phyloP scores from a whole-genome alignment of 2,888 invertebrate genomes.

The Entomobrya multifasciata region DNA sequence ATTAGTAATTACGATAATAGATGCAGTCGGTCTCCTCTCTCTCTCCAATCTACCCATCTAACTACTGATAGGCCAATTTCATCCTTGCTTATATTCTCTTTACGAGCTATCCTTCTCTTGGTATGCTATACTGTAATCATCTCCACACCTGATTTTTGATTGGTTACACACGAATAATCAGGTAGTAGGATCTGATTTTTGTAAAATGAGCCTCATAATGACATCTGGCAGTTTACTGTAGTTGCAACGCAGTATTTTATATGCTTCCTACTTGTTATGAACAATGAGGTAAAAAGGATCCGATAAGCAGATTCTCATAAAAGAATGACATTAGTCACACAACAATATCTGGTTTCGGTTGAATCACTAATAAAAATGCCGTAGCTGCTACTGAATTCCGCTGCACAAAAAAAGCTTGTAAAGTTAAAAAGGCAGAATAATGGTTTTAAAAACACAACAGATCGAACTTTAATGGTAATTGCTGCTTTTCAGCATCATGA shows the following conservation, averaged over 20 bases:
- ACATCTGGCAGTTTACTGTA: slow-evolving; percentile 31
- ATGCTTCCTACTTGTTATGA: not conserved
- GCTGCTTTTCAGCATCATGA: slow-evolving; percentile 47
- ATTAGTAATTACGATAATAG: slow-evolving; percentile 72
- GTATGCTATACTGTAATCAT: slow-evolving; percentile 74
- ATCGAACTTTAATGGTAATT: slow-evolving; percentile 65
- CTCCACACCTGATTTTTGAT: slow-evolving; percentile 78
- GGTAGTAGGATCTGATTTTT: slow-evolving; percentile 55
- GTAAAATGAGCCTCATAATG: slow-evolving; percentile 61
- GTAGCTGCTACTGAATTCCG: slow-evolving; percentile 47
- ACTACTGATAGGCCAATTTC: slow-evolving; percentile 70
- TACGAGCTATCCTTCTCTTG: slow-evolving; percentile 20
- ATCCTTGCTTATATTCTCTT: slow-evolving; percentile 62
- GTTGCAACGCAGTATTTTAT: slow-evolving; percentile 23
- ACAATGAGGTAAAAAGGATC: slow-evolving; percentile 39
- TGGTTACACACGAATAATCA: slow-evolving; percentile 76
- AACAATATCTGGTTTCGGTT: slow-evolving; percentile 21
- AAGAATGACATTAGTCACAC: slow-evolving; percentile 66
- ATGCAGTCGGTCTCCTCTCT: slow-evolving; percentile 60
- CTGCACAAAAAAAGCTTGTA: slow-evolving; percentile 4
- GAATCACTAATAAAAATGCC: slow-evolving; percentile 32
- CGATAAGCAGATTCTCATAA: slow-evolving; percentile 59
- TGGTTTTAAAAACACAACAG: slow-evolving; percentile 18
- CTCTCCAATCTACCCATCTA: no score
- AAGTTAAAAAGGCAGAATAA: slow-evolving; percentile 16